Conservation (phyloP, 2,888 invertebrate genomes). For the Trichacis sp. region DNA sequence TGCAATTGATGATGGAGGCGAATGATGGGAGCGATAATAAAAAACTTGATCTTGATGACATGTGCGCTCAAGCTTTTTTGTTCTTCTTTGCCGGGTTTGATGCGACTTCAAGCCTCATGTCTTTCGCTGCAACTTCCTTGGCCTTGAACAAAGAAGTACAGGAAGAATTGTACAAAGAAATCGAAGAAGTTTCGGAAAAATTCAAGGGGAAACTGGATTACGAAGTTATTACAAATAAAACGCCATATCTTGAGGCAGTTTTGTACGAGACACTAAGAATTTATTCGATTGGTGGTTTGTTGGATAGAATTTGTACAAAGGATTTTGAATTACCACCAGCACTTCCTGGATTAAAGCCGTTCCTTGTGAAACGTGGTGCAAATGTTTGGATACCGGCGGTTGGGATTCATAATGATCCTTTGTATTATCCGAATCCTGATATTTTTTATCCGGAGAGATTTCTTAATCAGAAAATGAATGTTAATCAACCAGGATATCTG, state of each 20-base stretch:
- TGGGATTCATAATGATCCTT: slow-evolving; percentile 67
- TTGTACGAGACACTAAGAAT: slow-evolving; percentile 50
- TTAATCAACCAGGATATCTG: slow-evolving; percentile 55
- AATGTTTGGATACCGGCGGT: slow-evolving; percentile 60
- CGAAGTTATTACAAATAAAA: slow-evolving; percentile 64
- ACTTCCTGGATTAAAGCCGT: slow-evolving; percentile 39
- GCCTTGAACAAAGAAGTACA: slow-evolving; percentile 51
- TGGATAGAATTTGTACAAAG: slow-evolving; percentile 72
- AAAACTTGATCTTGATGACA: slow-evolving; percentile 58
- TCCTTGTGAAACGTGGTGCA: slow-evolving; percentile 54
- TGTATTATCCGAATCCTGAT: slow-evolving; percentile 68
- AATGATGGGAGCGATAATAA: slow-evolving; percentile 20
- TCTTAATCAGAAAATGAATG: slow-evolving; percentile 49
- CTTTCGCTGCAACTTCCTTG: slow-evolving; percentile 49
- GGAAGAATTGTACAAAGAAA: slow-evolving; percentile 61
- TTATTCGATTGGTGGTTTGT: slow-evolving; percentile 61
- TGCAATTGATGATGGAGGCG: slow-evolving; percentile 55
- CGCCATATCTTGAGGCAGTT: slow-evolving; percentile 71
- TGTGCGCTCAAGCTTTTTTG: slow-evolving; percentile 69
- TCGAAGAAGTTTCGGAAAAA: slow-evolving; percentile 53
- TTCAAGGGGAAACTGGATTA: slow-evolving; percentile 64
- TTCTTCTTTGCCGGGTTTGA: slow-evolving; percentile 63
- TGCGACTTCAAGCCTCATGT: slow-evolving; percentile 47
- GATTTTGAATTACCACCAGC: slow-evolving; percentile 68
- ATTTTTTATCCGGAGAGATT: slow-evolving; percentile 70